These are phyloP conservation scores for Patella pellucida DNA, from an alignment of 2,888 invertebrate genomes.

Conservation along the genomic window DNA sequence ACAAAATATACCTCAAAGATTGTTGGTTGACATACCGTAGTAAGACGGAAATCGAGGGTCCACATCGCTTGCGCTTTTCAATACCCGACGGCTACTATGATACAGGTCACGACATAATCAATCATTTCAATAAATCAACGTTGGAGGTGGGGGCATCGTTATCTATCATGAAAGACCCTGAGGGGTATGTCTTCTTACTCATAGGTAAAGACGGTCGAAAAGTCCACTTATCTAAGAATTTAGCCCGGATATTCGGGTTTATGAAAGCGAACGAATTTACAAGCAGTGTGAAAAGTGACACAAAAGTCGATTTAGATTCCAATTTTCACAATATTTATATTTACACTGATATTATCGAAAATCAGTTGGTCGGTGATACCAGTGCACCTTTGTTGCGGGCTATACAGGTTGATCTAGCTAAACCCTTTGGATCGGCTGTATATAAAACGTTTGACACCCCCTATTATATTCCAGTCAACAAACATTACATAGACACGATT, in stretches of 20 bases:
- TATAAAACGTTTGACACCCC: not conserved
- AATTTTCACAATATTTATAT: not conserved
- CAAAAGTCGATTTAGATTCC: not conserved
- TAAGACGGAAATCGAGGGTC: not conserved
- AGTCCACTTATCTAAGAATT: not conserved
- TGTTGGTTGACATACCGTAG: not conserved
- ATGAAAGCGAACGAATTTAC: not conserved
- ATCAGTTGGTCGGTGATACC: not conserved
- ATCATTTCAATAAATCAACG: not conserved
- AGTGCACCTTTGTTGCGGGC: not conserved
- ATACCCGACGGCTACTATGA: not conserved
- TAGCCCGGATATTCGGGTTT: not conserved
- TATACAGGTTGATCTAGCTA: not conserved
- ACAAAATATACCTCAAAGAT: not conserved
- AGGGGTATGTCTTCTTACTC: not conserved
- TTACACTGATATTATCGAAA: not conserved
- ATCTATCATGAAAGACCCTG: not conserved
- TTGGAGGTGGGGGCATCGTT: not conserved
- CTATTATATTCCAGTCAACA: not conserved
- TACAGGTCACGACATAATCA: not conserved
- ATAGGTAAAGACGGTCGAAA: not conserved
- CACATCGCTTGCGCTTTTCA: too few relatives aligned
- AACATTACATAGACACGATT: not conserved
- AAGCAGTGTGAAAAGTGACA: not conserved
- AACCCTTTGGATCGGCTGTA: not conserved